Conservation (phyloP, 2,797 vertebrate genomes). For the Chelon auratus region DNA sequence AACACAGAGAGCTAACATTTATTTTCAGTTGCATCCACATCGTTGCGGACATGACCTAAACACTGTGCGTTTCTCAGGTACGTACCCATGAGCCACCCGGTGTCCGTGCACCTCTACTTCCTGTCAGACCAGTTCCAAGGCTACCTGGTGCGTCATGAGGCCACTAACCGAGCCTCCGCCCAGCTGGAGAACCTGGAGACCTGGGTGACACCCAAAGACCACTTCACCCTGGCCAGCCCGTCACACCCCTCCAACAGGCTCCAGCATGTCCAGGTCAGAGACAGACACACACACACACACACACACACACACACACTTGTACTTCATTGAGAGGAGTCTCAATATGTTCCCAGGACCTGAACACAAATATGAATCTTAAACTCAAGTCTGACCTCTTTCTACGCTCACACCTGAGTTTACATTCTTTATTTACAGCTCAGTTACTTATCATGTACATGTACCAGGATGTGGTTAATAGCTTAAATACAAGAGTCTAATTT, state of each 20-base stretch:
- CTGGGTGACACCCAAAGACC: slow-evolving; percentile 93
- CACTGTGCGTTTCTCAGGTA: slow-evolving; percentile 83
- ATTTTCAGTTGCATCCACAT: background rate
- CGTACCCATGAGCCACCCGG: slow-evolving; percentile 88
- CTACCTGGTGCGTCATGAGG: slow-evolving; percentile 91
- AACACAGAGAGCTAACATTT: too few relatives aligned
- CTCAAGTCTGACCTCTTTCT: too few relatives aligned
- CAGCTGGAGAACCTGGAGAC: slow-evolving; percentile 95
- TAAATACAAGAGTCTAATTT: too few relatives aligned
- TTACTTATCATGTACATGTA: too few relatives aligned
- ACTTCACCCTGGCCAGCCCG: slow-evolving; percentile 85
- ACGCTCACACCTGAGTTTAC: too few relatives aligned
- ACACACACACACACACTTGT: slow-evolving; percentile 11
- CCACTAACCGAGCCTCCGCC: slow-evolving; percentile 91
- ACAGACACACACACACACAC: slow-evolving; percentile 12
- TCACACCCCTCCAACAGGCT: slow-evolving; percentile 88
- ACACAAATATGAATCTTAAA: background rate
- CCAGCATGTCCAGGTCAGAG: slow-evolving; percentile 91
- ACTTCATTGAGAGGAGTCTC: too few relatives aligned
- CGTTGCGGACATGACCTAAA: background rate
- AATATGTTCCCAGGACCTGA: too few relatives aligned
- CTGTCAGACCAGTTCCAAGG: slow-evolving; percentile 96
- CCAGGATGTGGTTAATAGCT: too few relatives aligned
- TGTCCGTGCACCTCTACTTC: slow-evolving; percentile 95
- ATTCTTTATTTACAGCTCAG: too few relatives aligned